A percentile compares a stretch with the other conserved stretches of the same genome.
Conservation (phyloP, 2,113 vertebrate genomes). For the Mesembrinibis cayennensis region DNA sequence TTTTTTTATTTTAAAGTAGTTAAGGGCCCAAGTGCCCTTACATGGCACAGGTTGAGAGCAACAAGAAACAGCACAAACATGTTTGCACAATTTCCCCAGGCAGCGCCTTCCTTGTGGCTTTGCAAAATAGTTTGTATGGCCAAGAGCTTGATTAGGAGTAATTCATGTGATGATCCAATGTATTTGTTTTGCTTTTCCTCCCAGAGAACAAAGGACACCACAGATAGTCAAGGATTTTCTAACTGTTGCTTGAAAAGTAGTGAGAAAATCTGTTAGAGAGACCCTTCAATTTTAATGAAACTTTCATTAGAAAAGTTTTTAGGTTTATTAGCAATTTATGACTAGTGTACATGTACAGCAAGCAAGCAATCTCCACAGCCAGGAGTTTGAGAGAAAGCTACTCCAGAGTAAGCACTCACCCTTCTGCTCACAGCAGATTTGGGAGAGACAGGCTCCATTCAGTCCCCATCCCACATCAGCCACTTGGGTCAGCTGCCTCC, state of each 20-base stretch:
- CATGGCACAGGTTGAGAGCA: background rate
- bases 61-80: background rate
- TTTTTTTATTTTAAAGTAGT: background rate
- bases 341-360: background rate
- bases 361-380: background rate
- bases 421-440: background rate
- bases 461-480: background rate
- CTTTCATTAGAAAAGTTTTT: background rate
- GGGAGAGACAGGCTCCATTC: background rate
- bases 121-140: background rate
- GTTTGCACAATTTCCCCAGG: background rate
- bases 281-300: background rate
- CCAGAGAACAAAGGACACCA: background rate
- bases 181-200: background rate
- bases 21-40: background rate
- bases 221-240: background rate
- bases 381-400: background rate
- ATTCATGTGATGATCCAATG: background rate
- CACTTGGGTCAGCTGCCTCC: background rate
- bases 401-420: background rate
- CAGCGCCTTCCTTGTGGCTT: background rate
- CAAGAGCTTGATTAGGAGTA: background rate
- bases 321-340: background rate
- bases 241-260: background rate
- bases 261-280: background rate